Evolutionary conservation across 1,140 invertebrate genomes (phyloP).

Genomic region (Zaprionus davidi): DNA sequence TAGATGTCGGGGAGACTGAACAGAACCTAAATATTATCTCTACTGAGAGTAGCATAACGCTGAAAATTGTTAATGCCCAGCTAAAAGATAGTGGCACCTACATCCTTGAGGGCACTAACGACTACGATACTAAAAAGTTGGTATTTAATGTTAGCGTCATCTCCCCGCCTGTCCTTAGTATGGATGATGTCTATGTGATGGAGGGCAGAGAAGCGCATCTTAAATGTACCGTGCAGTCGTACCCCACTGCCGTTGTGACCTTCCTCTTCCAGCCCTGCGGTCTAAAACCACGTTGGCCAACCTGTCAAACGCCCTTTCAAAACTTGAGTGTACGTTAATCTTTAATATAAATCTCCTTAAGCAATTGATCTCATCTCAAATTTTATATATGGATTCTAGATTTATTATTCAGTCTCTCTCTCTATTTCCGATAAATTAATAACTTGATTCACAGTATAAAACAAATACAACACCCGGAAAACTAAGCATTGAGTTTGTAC

Average conservation of each 20-base stretch:
- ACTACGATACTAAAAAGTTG: constrained; percentile 50
- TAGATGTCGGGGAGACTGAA: constrained; percentile 66
- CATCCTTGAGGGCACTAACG: constrained; percentile 72
- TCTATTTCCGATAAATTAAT: too few relatives aligned
- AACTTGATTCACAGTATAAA: constrained; percentile 37
- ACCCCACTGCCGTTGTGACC: constrained; percentile 85
- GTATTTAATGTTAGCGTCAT: constrained; percentile 72
- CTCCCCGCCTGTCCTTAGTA: constrained; percentile 82
- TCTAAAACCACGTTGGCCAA: constrained; percentile 67
- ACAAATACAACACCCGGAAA: constrained; percentile 49
- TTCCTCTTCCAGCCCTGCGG: constrained; percentile 85
- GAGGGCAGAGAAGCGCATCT: constrained; percentile 80
- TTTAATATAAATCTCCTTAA: neutral
- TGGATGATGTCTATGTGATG: constrained; percentile 83
- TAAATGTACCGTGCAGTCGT: constrained; percentile 84
- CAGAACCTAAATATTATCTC: constrained; percentile 80
- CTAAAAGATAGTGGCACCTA: constrained; percentile 85
- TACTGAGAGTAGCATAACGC: constrained; percentile 62
- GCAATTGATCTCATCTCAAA: neutral
- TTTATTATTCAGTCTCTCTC: too few relatives aligned
- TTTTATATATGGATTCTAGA: too few relatives aligned
- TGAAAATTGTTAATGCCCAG: constrained; percentile 83
- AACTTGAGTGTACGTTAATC: constrained; percentile 68
- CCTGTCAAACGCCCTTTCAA: constrained; percentile 39
- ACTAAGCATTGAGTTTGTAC: constrained; percentile 54